phyloP scores from a whole-genome alignment of 1,140 invertebrate species.

The Calliopsis andreniformis region DNA sequence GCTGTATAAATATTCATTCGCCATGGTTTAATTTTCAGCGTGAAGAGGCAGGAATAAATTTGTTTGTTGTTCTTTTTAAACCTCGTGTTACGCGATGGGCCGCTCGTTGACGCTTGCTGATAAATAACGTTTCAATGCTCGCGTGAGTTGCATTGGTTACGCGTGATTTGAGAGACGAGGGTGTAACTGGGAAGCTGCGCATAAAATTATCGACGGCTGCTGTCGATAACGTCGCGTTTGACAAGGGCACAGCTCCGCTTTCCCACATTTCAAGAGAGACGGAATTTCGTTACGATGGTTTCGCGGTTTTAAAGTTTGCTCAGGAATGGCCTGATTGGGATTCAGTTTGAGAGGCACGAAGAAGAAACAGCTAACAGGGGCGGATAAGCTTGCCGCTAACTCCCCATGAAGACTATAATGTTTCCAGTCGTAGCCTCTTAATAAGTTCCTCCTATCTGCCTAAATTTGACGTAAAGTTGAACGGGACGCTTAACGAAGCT shows the following conservation, averaged over 20 bases:
- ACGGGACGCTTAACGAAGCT: constrained; percentile 1
- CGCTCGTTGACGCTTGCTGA: constrained; percentile 10
- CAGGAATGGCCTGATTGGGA: constrained; percentile 1
- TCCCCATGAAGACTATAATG: constrained; percentile 13
- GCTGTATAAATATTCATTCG: too few species aligned
- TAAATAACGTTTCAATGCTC: constrained; percentile 29
- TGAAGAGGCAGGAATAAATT: background rate
- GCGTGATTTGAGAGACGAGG: constrained; percentile 11
- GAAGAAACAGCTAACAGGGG: background rate
- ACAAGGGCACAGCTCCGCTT: constrained; percentile 5
- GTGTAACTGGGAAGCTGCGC: background rate
- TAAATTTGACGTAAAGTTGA: constrained; percentile 11
- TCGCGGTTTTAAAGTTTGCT: constrained; percentile 29
- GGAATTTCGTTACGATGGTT: constrained; percentile 27
- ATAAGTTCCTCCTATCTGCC: constrained; percentile 35
- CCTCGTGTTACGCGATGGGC: constrained; percentile 24
- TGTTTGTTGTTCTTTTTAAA: background rate
- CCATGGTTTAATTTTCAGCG: too few species aligned
- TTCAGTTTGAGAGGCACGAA: constrained; percentile 44
- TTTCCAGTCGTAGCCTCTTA: constrained; percentile 41
- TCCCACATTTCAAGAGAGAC: too few species aligned
- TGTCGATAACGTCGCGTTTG: constrained; percentile 45
- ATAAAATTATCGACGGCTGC: constrained; percentile 54
- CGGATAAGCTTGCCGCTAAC: constrained; percentile 22
- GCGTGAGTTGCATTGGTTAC: background rate